Evolutionary conservation across 2,888 invertebrate species (phyloP), one percentile per base, ranked within the genome.

Genomic region (Platycheirus albimanus): DNA sequence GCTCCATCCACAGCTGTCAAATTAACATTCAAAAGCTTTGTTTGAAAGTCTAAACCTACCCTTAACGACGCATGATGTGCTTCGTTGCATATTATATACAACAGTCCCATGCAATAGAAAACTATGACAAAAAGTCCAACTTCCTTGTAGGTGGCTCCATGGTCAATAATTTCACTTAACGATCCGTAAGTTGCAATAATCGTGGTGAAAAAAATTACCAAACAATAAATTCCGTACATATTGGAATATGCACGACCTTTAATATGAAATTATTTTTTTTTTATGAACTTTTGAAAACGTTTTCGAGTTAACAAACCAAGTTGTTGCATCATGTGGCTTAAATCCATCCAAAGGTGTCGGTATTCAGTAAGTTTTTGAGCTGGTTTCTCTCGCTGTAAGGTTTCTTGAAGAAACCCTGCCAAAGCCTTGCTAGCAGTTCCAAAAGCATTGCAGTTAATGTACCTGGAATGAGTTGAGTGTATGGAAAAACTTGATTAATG

Each of bases 271-370:
- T n/a, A n/a, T 7, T 24, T 19, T n/a, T 45, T 10, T 10, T 11
- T 6, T 38, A n/a, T n/a, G 4, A n/a, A n/a, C n/a, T n/a, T n/a
- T n/a, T n/a, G n/a, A n/a, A n/a, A n/a, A n/a, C n/a, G n/a, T n/a
- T n/a, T n/a, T n/a, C n/a, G n/a, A n/a, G 30, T 51, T 2, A 3
- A 15, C 3, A 49, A 83, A 88, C 94, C 95, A 86, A 95, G 89
- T 88, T 95, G 95, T 88, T 95, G 95, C 95, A 95, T 95, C 94
- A 95, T 94, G 85, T 95, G 94, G 2, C 95, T 95, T 20, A 95
- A 90, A 87, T 95, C 95, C 0, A 95, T 94, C 94, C 94, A 94
- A 17, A 94, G 90, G 88, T 94, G 94, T 11, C 95, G 92, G 88
- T 93, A 94, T 87, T 94, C 94, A 0, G 94, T 94, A 30, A 95